Base-by-base conservation (phyloP, 1,140 invertebrate species). In the Caenorhabditis tropicalis region DNA sequence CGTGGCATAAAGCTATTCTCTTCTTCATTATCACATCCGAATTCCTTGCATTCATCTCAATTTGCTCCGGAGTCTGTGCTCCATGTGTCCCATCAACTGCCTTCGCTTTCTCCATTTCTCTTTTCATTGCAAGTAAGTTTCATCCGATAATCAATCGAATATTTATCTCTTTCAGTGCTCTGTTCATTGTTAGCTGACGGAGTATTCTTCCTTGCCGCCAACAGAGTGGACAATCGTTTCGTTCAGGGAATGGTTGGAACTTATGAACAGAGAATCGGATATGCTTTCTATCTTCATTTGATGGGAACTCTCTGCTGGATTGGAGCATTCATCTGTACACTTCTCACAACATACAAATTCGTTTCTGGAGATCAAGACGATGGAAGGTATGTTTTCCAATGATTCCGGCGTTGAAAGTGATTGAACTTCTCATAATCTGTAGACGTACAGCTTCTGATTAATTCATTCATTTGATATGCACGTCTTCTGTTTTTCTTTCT, bases 321-420 rank as follows among this genome's bases (percentile, higher is more conserved):
- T 9, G 46, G 84, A 43, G 89, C 91, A 19, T 90, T 91, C 70
- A 24, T 90, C 16, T 87, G 83, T 56, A 87, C 88, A 1, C 79
- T 91, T 10, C 33, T 86, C 10, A 90, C 89, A 21, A 91, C 91
- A 5, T 90, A 91, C 84, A 91, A 91, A 60, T 91, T 90, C 85
- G 53, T 90, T 36, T 29, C 88, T 7, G 85, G 85, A 12, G 53
- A 80, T 31, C 53, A 82, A 29, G 84, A 85, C n/a, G 48, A 46
- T 19, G 36, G 70, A 49, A 82, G 81, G 81, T 85, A 85, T 24
- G 27, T n/a, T 15, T 58, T 81, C 46, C 16, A 21, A n/a, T 39
- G 10, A 21, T 15, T 79, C 27, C 15, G n/a, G n/a, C 33, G 19
- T 46, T 43, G 48, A 49, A 79, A 24, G 3, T 58, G 51, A 10